phyloP scores from a whole-genome alignment of 2,113 vertebrate species.

The Nipponia nippon region DNA sequence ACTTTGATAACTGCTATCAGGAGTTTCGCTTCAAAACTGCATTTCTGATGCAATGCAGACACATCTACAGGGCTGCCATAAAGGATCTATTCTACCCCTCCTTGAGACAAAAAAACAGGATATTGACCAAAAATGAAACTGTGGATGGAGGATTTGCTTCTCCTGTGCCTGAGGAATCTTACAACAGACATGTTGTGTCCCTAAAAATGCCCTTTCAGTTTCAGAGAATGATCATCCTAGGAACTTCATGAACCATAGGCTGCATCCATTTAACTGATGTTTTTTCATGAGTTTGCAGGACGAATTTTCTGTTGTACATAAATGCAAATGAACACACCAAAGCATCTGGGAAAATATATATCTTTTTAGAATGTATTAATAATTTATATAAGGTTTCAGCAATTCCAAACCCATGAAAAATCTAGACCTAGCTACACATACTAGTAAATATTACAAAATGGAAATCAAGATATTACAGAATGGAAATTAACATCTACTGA shows the following conservation, averaged over 20 bases:
- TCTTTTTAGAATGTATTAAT: background rate
- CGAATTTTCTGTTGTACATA: background rate
- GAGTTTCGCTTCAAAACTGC: accelerated
- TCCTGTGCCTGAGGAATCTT: background rate
- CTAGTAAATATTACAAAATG: background rate
- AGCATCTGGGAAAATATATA: background rate
- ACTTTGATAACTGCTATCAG: background rate
- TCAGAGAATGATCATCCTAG: background rate
- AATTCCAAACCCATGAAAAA: background rate
- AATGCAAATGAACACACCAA: background rate
- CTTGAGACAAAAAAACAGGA: background rate
- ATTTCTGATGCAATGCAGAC: background rate
- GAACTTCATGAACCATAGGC: background rate
- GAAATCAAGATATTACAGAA: background rate
- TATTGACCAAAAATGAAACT: background rate
- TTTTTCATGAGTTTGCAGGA: background rate
- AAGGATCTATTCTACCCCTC: background rate
- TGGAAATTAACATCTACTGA: background rate
- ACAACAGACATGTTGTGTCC: background rate
- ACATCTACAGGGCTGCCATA: background rate
- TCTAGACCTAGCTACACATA: background rate
- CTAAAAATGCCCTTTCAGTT: background rate
- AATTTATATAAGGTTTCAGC: background rate
- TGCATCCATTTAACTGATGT: background rate
- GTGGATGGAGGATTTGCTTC: background rate